phyloP scores from a whole-genome alignment of 2,888 invertebrate species.

The Andrena marginata region DNA sequence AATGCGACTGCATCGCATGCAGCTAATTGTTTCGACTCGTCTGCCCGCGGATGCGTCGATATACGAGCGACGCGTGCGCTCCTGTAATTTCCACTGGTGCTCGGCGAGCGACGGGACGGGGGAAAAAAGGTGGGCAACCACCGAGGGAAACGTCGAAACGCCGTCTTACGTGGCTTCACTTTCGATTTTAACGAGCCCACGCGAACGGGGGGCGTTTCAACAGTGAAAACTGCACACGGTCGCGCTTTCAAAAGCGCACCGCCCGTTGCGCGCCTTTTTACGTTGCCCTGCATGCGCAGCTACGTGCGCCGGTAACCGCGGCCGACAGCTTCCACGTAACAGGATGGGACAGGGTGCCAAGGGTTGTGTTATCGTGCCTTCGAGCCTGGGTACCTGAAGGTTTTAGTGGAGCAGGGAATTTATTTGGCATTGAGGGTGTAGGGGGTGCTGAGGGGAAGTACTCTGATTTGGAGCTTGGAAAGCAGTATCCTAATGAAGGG shows the following conservation, averaged over 20 bases:
- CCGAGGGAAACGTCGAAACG: slow-evolving; percentile 39
- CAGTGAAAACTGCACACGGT: slow-evolving; percentile 73
- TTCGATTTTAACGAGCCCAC: slow-evolving; percentile 74
- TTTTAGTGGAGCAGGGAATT: too few species aligned
- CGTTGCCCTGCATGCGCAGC: neutral
- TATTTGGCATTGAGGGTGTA: neutral
- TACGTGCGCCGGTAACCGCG: neutral
- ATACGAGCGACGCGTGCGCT: slow-evolving; percentile 41
- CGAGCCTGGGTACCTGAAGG: too few species aligned
- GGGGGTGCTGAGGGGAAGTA: neutral
- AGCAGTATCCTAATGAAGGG: neutral
- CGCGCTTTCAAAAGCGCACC: slow-evolving; percentile 78
- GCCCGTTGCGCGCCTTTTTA: slow-evolving; percentile 9
- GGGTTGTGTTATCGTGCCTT: too few species aligned
- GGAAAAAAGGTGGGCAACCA: neutral
- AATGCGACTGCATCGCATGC: slow-evolving; percentile 37
- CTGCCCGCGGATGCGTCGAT: slow-evolving; percentile 42
- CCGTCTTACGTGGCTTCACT: slow-evolving; percentile 60
- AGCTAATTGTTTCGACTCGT: slow-evolving; percentile 43
- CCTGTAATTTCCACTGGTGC: slow-evolving; percentile 8
- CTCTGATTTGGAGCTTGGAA: neutral
- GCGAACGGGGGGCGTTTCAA: slow-evolving; percentile 43
- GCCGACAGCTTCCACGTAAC: neutral
- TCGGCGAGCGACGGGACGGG: neutral
- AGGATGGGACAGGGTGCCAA: neutral